phyloP scores from a whole-genome alignment of 2,888 invertebrate genomes.

The Drosophila acutilabella region DNA sequence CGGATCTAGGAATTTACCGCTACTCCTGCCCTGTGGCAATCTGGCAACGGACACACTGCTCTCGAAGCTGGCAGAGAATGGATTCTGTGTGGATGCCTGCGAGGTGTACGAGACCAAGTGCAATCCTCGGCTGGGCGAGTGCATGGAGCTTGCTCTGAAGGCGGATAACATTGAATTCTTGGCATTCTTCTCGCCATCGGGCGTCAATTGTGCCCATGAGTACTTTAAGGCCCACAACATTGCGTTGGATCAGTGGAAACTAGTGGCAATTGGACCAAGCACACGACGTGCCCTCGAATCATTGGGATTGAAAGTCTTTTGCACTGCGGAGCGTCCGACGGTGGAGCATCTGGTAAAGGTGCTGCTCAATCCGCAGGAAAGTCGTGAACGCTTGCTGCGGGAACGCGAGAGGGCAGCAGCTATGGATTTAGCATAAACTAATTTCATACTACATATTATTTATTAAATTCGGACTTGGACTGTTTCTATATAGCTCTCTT shows the following conservation, averaged over 20 bases:
- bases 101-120: constrained; percentile 87
- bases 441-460: constrained; percentile 1
- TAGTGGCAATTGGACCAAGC: constrained; percentile 87
- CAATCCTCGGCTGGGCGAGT: constrained; percentile 85
- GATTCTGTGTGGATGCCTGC: constrained; percentile 85
- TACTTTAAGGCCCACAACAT: constrained; percentile 84
- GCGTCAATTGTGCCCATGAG: constrained; percentile 85
- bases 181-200: constrained; percentile 88
- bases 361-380: constrained; percentile 83
- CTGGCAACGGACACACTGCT: constrained; percentile 86
- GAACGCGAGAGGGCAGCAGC: constrained; percentile 43
- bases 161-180: constrained; percentile 86
- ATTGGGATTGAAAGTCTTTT: constrained; percentile 84
- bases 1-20: constrained; percentile 85
- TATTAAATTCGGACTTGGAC: constrained; percentile 2
- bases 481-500: background rate
- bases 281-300: constrained; percentile 86
- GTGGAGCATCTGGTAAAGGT: constrained; percentile 86
- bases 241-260: constrained; percentile 82
- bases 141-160: constrained; percentile 83
- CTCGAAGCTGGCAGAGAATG: constrained; percentile 84
- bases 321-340: constrained; percentile 86
- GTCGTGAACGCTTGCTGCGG: constrained; percentile 65
- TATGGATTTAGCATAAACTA: constrained; percentile 29
- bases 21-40: constrained; percentile 87